A percentile compares a stretch with the other conserved stretches of the same genome.
Conservation (phyloP, 2,797 vertebrate species). For the Coilia nasus region DNA sequence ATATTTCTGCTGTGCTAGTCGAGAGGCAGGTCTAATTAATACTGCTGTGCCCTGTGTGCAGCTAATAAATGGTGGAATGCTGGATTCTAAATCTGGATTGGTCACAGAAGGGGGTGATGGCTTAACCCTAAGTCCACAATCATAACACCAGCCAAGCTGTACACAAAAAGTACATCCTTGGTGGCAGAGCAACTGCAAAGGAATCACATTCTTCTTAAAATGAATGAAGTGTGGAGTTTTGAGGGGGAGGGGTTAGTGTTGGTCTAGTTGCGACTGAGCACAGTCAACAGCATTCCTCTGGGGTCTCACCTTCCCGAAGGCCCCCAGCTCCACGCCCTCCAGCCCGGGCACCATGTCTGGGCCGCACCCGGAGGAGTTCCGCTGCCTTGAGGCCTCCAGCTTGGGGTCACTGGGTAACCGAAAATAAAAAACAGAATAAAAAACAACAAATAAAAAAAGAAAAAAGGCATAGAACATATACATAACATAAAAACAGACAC, state of each 20-base stretch:
- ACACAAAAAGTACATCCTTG: neutral
- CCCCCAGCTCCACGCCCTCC: conserved; percentile 90
- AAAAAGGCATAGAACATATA: no score
- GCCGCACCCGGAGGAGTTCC: conserved; percentile 86
- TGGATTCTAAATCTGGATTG: neutral
- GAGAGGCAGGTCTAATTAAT: conserved; percentile 6
- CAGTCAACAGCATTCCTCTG: no score
- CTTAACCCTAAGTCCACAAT: neutral
- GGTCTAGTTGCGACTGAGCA: no score
- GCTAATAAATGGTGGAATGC: conserved; percentile 6
- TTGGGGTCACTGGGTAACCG: conserved; percentile 82
- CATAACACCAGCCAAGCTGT: neutral
- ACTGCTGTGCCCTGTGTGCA: neutral
- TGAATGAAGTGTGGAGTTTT: no score
- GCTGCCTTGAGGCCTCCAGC: conserved; percentile 86
- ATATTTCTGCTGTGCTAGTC: neutral
- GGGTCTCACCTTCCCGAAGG: conserved; percentile 85
- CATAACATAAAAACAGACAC: neutral
- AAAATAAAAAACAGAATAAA: conserved; percentile 42
- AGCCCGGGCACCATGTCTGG: conserved; percentile 86
- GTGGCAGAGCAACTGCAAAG: neutral
- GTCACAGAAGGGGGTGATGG: neutral
- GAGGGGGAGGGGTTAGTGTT: no score
- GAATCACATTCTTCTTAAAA: neutral
- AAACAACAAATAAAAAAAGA: conserved; percentile 50